phyloP scores from a whole-genome alignment of 1,140 invertebrate genomes.

The Vollenhovia emeryi region DNA sequence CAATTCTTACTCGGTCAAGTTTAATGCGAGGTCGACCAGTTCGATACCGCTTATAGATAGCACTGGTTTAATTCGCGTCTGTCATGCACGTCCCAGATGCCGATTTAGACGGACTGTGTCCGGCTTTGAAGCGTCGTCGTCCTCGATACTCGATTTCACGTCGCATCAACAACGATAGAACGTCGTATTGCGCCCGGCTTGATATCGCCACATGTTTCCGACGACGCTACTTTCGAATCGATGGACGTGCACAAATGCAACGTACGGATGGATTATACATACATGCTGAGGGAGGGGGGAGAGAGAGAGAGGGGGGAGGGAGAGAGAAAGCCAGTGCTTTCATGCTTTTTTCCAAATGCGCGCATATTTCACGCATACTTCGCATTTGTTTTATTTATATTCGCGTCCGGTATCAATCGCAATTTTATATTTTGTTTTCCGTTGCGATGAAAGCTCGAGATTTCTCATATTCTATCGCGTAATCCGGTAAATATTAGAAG shows the following conservation, averaged over 20 bases:
- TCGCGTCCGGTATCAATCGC: not conserved
- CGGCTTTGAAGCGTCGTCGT: conserved; percentile 1
- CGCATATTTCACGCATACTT: not conserved
- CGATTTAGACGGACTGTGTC: conserved; percentile 6
- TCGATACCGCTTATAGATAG: conserved; percentile 2
- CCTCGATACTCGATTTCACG: conserved; percentile 34
- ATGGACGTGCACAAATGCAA: not conserved
- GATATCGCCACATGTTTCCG: conserved; percentile 19
- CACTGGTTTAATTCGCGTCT: conserved; percentile 1
- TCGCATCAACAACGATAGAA: conserved; percentile 14
- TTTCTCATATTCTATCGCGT: not conserved
- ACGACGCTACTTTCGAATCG: conserved; percentile 28
- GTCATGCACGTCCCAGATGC: not conserved
- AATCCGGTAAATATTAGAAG: not conserved
- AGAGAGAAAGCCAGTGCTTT: no score
- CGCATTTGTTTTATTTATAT: not conserved
- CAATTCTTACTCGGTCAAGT: not conserved
- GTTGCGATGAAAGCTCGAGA: not conserved
- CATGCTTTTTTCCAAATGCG: not conserved
- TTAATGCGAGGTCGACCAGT: not conserved
- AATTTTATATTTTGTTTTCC: conserved; percentile 4
- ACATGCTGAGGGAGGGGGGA: not conserved
- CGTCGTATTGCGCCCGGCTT: not conserved
- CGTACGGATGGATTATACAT: conserved; percentile 9
- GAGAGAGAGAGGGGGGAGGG: not conserved